Evolutionary conservation across 2,888 invertebrate genomes (phyloP).

Genomic region (Malthinus flaveolus): DNA sequence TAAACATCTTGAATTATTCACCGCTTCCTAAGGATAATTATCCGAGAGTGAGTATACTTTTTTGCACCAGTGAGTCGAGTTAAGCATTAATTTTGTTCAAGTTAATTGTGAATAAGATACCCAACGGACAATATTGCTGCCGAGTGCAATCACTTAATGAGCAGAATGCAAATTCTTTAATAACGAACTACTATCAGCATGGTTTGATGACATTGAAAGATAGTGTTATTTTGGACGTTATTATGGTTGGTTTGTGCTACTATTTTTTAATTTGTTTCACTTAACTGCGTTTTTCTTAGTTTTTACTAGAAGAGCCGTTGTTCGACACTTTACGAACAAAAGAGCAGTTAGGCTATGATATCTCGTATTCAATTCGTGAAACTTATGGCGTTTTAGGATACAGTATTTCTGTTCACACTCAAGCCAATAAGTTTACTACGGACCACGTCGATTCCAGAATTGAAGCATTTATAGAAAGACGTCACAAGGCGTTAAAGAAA

Average conservation of each 20-base stretch:
- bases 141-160: slow-evolving; percentile 72
- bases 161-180: slow-evolving; percentile 76
- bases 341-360: slow-evolving; percentile 88
- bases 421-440: slow-evolving; percentile 72
- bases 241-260: slow-evolving; percentile 62
- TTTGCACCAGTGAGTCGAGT: too few species aligned
- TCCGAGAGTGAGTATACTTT: slow-evolving; percentile 55
- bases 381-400: slow-evolving; percentile 72
- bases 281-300: too few species aligned
- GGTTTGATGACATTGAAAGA: slow-evolving; percentile 64
- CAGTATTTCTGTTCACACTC: slow-evolving; percentile 77
- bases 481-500: slow-evolving; percentile 61
- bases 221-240: slow-evolving; percentile 71
- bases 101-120: slow-evolving; percentile 58
- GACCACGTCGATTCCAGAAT: slow-evolving; percentile 72
- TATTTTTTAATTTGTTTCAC: too few species aligned
- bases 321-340: slow-evolving; percentile 85
- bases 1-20: slow-evolving; percentile 61
- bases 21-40: slow-evolving; percentile 55
- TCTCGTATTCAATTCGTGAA: slow-evolving; percentile 70
- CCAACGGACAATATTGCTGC: slow-evolving; percentile 67
- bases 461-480: slow-evolving; percentile 69
- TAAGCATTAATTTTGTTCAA: slow-evolving; percentile 27
- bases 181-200: slow-evolving; percentile 86
- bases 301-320: slow-evolving; percentile 81